Conservation (phyloP, 2,888 invertebrate species). For the Autographa pulchrina region DNA sequence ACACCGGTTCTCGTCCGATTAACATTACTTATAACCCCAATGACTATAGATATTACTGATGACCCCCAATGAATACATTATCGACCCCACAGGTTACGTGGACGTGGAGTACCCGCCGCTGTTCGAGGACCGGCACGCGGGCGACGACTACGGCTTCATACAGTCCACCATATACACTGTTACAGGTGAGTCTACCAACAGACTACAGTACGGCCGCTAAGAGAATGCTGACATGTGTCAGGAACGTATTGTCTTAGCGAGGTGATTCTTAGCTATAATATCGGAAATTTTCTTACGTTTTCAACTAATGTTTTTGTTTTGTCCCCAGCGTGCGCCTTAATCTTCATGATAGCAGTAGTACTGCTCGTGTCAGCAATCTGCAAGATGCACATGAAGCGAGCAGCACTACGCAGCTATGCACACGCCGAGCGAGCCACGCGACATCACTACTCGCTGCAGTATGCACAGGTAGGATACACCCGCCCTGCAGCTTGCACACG, state of each 20-base stretch:
- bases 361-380: slow-evolving; percentile 85
- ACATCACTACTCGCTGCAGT: slow-evolving; percentile 71
- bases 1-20: slow-evolving; percentile 86
- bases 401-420: slow-evolving; percentile 78
- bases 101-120: slow-evolving; percentile 77
- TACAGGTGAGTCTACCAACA: slow-evolving; percentile 74
- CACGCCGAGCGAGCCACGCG: slow-evolving; percentile 71
- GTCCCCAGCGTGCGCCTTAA: slow-evolving; percentile 82
- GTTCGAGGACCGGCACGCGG: slow-evolving; percentile 79
- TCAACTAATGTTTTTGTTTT: background rate
- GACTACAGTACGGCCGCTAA: too few relatives aligned
- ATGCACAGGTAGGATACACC: slow-evolving; percentile 57
- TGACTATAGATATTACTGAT: background rate
- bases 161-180: slow-evolving; percentile 87
- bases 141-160: slow-evolving; percentile 84
- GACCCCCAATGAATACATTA: background rate
- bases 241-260: too few relatives aligned
- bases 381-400: slow-evolving; percentile 87
- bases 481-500: slow-evolving; percentile 58
- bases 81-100: slow-evolving; percentile 59
- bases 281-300: too few relatives aligned
- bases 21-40: too few relatives aligned
- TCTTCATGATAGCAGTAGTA: slow-evolving; percentile 87
- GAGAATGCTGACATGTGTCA: too few relatives aligned
- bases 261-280: too few relatives aligned